Evolutionary conservation across 92 coral and sea anemone genomes (phyloP), one percentile per base, ranked within the genome.

Genomic region (Actinostola sp.): DNA sequence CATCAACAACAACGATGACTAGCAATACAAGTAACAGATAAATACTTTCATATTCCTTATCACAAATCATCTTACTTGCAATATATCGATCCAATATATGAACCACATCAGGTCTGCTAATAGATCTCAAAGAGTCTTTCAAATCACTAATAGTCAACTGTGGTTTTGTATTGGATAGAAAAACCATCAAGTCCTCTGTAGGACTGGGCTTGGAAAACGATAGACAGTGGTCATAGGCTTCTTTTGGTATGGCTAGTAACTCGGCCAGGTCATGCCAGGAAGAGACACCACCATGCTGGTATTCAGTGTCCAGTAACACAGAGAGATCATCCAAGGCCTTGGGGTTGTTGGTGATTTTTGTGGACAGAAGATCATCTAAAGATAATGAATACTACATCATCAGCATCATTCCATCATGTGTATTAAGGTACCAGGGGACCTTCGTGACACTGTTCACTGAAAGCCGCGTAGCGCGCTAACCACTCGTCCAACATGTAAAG

Each of bases 181-280:
- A 90, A 28, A 70, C 75, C 61, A 90, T 62, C 78, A 90, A 72
- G 72, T 84, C 89, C 56, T 90, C 96, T 0, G 96, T 90, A 23
- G 96, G 96, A 78, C 96, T 90, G 24, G 75, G 81, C 29, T 61
- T 76, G 32, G 92, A 87, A 82, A 71, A 80, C 2, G 78, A 57
- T 24, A 67, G 36, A 69, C 92, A 90, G 59, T 87, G 79, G 28
- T 86, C 84, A 35, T 82, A 87, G 1, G 76, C 77, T 30, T 82
- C 84, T 8, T 79, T 82, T 10, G 96, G 89, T 16, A 90, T 83
- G 17, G 79, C 96, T n/a, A 90, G 75, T 46, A 90, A 71, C 26
- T 87, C 80, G 0, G 92, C 96, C 67, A 90, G 78, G 75, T 90
- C 96, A 43, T 88, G 84, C 96, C 96, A 90, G 71, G 92, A 82